Percentiles rank a stretch among this genome's conserved stretches.
phyloP scores from a whole-genome alignment of 1,140 invertebrate genomes.

The Drosophila trapezifrons region DNA sequence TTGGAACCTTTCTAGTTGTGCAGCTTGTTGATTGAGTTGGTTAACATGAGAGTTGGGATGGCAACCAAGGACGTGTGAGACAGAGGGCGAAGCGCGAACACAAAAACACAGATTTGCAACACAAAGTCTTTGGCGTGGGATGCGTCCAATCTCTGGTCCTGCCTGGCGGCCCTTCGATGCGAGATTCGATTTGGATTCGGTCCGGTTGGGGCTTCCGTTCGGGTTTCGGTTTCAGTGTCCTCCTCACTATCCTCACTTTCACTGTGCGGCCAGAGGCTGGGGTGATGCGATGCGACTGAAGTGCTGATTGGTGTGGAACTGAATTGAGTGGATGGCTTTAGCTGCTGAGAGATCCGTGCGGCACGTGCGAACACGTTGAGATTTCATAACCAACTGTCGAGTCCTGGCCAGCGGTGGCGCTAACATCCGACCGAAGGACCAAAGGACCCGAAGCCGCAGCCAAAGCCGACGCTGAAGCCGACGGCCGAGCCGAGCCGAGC shows the following conservation, averaged over 20 bases:
- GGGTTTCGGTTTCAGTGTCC: slow-evolving; percentile 5
- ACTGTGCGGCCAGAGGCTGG: slow-evolving; percentile 35
- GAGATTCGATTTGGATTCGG: not conserved
- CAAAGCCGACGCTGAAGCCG: slow-evolving; percentile 1
- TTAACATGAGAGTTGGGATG: slow-evolving; percentile 24
- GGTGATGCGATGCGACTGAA: slow-evolving; percentile 51
- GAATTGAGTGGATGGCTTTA: slow-evolving; percentile 57
- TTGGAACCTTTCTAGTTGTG: slow-evolving; percentile 18
- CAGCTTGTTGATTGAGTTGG: slow-evolving; percentile 58
- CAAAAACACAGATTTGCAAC: slow-evolving; percentile 40
- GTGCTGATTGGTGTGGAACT: slow-evolving; percentile 42
- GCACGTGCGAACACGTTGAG: slow-evolving; percentile 80
- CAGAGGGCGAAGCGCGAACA: slow-evolving; percentile 31
- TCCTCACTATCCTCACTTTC: slow-evolving; percentile 27
- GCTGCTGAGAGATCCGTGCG: slow-evolving; percentile 77
- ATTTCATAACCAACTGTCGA: slow-evolving; percentile 82
- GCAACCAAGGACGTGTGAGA: slow-evolving; percentile 17
- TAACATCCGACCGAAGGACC: slow-evolving; percentile 27
- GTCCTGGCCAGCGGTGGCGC: slow-evolving; percentile 38
- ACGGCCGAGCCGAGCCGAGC: not conserved
- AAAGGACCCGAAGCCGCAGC: not conserved
- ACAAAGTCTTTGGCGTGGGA: slow-evolving; percentile 32
- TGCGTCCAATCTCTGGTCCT: slow-evolving; percentile 27
- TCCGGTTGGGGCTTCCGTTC: not conserved
- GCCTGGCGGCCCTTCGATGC: not conserved